Percentiles rank a stretch among this genome's conserved stretches.
Evolutionary conservation across 2,113 vertebrate species (phyloP).

Genomic region (Salvelinus sp.): DNA sequence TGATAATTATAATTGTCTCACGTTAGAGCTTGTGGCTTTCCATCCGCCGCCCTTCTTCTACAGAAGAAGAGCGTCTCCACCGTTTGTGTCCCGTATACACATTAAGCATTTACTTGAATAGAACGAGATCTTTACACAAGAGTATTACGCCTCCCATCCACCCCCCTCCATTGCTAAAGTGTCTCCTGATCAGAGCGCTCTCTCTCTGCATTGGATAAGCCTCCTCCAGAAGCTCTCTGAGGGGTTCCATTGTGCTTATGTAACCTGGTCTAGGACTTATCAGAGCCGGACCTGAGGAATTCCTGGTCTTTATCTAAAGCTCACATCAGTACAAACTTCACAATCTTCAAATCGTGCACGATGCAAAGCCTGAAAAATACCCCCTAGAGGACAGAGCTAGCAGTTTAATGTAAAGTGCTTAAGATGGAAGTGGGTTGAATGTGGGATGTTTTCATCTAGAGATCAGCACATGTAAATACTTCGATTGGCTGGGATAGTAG

Average conservation of each 20-base stretch:
- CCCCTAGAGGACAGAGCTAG: conserved; percentile 30
- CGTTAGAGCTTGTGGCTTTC: too few relatives aligned
- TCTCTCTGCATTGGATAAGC: conserved; percentile 59
- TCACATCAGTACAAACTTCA: conserved; percentile 48
- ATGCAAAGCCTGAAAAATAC: conserved; percentile 27
- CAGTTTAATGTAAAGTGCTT: conserved; percentile 40
- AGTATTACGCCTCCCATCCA: too few relatives aligned
- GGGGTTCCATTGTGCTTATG: conserved; percentile 49
- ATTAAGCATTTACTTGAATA: too few relatives aligned
- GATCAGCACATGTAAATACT: neutral
- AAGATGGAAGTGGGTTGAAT: conserved; percentile 6
- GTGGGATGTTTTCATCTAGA: neutral
- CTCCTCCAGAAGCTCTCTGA: conserved; percentile 46
- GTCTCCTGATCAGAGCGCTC: too few relatives aligned
- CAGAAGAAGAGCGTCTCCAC: too few relatives aligned
- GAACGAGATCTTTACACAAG: too few relatives aligned
- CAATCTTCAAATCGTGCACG: conserved; percentile 38
- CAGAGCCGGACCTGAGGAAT: conserved; percentile 53
- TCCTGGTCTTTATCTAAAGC: conserved; percentile 55
- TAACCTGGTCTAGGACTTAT: conserved; percentile 60
- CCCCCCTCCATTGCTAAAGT: too few relatives aligned
- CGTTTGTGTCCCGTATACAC: too few relatives aligned
- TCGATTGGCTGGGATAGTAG: too few relatives aligned
- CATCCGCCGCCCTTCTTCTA: too few relatives aligned
- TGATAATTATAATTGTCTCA: too few relatives aligned